phyloP scores from a whole-genome alignment of 2,113 vertebrate genomes.

The Spermophilus dauricus region DNA sequence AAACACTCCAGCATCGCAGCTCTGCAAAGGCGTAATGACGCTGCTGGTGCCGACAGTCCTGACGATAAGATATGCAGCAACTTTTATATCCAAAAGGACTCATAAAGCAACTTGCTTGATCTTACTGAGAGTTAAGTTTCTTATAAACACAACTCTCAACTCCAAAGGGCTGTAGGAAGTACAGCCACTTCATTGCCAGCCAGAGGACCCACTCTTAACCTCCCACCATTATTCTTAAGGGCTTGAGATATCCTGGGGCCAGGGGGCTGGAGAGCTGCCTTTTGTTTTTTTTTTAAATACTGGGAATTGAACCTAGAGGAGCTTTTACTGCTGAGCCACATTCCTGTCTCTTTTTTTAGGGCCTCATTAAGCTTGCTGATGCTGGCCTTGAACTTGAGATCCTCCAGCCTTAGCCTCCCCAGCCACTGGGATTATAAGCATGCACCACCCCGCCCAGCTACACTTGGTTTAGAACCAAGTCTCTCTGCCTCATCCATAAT shows the following conservation, averaged over 20 bases:
- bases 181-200: accelerated
- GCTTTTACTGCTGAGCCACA: neutral
- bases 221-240: no score
- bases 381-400: neutral
- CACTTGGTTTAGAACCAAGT: accelerated
- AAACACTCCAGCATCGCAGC: neutral
- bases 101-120: neutral
- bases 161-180: accelerated
- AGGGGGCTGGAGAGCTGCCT: neutral
- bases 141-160: neutral
- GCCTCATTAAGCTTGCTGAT: no score
- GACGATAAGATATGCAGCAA: neutral
- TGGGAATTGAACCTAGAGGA: neutral
- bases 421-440: neutral
- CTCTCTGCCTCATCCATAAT: accelerated
- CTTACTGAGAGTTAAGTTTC: neutral
- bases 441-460: neutral
- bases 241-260: neutral
- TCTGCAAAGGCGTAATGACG: neutral
- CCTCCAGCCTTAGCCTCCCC: neutral
- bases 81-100: neutral
- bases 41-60: accelerated
- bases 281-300: neutral
- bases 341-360: neutral
- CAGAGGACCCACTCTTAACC: neutral